Conservation (phyloP, 2,113 vertebrate genomes). For the Pelusios castaneus region DNA sequence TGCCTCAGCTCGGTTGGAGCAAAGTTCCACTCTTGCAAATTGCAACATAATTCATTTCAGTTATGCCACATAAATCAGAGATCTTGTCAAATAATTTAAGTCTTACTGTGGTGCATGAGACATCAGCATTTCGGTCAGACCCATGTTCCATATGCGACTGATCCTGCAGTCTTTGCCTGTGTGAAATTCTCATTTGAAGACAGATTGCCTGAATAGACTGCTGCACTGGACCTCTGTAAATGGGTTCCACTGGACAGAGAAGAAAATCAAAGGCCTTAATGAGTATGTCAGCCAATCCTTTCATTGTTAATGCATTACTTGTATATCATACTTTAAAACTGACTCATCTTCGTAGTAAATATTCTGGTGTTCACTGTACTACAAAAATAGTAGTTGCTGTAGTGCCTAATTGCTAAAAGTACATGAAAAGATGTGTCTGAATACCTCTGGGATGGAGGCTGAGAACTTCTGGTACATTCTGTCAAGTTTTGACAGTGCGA, state of each 20-base stretch:
- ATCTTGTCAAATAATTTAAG: not conserved
- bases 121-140: not conserved
- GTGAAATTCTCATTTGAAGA: not conserved
- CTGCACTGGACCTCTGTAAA: not conserved
- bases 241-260: not conserved
- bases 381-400: constrained; percentile 53
- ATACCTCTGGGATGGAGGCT: constrained; percentile 65
- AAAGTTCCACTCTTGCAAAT: not conserved
- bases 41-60: not conserved
- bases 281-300: not conserved
- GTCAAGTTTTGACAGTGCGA: constrained; percentile 53
- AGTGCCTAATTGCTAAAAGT: constrained; percentile 70
- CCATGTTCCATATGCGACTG: not conserved
- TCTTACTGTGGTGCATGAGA: not conserved
- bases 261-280: not conserved
- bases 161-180: not conserved
- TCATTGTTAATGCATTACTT: not conserved
- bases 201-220: not conserved
- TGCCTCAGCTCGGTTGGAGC: not conserved
- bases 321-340: constrained; percentile 2
- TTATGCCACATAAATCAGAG: not conserved
- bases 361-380: constrained; percentile 57
- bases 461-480: constrained; percentile 47
- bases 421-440: constrained; percentile 53
- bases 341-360: not conserved